Evolutionary conservation across 2,888 invertebrate genomes (phyloP), one percentile per base, ranked within the genome.

Genomic region (Andrena minutula): DNA sequence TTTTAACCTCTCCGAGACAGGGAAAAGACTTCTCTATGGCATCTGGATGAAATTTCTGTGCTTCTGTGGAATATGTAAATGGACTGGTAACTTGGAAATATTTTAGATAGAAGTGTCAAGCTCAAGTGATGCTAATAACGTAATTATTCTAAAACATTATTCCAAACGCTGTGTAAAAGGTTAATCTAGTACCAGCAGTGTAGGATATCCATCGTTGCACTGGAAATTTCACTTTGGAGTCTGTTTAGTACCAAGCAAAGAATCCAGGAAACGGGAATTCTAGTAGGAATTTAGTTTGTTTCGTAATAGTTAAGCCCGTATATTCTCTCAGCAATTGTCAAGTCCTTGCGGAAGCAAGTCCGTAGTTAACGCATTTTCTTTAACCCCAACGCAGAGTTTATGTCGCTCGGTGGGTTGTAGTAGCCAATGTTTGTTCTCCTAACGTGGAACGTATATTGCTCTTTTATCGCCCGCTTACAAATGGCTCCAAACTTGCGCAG

Each of bases 381-480:
- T 26, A 77, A 61, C 72, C 60, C 47, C 70, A 58, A 69, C 12
- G 49, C 28, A 41, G 53, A 66, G 75, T 75, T 77, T 73, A 73
- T 56, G 71, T 68, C 56, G 47, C 61, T 60, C 63, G 53, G 63
- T 76, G 73, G 70, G 60, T 60, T 58, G 60, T 28, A 16, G 41
- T 41, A 58, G 74, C 65, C 75, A 64, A 74, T 82, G 82, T 70
- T 87, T 77, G 73, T 65, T 60, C 51, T 73, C n/a, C 61, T 73
- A 84, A 75, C 68, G 72, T 41, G 72, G 65, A 28, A n/a, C 76
- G 71, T 61, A 30, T 23, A 28, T 64, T 71, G 74, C 68, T 71
- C 82, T 83, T 83, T 83, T 78, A 83, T 83, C 78, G 82, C 64
- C 35, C 53, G 77, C 64, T 82, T 74, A 83, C 74, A 78, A 83